Evolutionary conservation across 2,797 vertebrate species (phyloP).

Genomic region (Threskiornis aethiopicus): DNA sequence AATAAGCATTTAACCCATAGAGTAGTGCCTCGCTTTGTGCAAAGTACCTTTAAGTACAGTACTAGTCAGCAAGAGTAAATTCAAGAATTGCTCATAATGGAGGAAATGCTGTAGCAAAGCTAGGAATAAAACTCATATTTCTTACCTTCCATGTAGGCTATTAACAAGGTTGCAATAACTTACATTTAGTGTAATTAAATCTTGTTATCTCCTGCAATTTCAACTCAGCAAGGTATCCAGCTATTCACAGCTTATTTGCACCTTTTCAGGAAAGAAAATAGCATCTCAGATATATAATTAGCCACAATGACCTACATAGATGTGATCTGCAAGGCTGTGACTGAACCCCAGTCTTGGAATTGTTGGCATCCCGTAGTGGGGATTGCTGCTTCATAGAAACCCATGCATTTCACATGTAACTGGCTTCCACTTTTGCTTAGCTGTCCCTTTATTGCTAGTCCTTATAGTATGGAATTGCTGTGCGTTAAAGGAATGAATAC

Average conservation of each 20-base stretch:
- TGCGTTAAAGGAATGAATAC: background rate
- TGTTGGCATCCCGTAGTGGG: background rate
- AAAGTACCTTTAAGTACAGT: background rate
- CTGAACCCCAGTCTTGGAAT: background rate
- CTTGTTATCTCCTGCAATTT: background rate
- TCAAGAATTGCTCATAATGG: background rate
- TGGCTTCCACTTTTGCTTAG: background rate
- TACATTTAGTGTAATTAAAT: slow-evolving; percentile 2
- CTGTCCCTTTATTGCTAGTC: background rate
- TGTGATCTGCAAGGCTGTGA: background rate
- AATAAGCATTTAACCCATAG: background rate
- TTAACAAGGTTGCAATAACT: background rate
- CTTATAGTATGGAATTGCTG: background rate
- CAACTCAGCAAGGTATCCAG: background rate
- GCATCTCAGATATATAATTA: background rate
- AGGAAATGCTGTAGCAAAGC: background rate
- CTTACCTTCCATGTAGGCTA: background rate
- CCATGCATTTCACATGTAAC: background rate
- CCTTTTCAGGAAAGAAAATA: slow-evolving; percentile 8
- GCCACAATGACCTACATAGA: background rate
- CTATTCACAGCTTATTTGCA: background rate
- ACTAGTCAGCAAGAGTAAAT: background rate
- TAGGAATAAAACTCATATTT: background rate
- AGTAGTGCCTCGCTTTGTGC: background rate
- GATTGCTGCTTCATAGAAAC: background rate